A percentile compares a stretch with the other conserved stretches of the same genome.
Evolutionary conservation across 1,140 invertebrate species (phyloP).

Genomic region (Bombus superbus): DNA sequence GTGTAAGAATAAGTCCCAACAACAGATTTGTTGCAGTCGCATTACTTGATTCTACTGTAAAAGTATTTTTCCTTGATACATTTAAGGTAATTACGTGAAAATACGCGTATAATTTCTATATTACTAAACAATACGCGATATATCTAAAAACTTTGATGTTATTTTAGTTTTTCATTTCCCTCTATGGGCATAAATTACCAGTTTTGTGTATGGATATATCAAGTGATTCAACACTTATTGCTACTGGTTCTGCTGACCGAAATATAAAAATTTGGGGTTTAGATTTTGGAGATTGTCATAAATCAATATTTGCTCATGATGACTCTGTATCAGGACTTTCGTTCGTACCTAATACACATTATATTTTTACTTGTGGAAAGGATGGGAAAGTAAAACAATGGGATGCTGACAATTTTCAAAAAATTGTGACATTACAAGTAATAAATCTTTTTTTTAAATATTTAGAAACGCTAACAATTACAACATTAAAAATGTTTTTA

Average conservation of each 20-base stretch:
- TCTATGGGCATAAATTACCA: constrained; percentile 98
- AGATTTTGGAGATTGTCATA: constrained; percentile 98
- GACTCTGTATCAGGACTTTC: constrained; percentile 94
- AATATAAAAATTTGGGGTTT: constrained; percentile 99
- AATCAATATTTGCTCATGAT: constrained; percentile 95
- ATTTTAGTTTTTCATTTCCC: constrained; percentile 93
- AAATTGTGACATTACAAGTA: constrained; percentile 95
- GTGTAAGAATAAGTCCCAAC: constrained; percentile 93
- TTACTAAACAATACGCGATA: neutral
- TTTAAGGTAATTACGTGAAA: constrained; percentile 88
- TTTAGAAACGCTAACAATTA: constrained; percentile 11
- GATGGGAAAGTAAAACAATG: constrained; percentile 98
- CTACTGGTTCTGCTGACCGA: constrained; percentile 96
- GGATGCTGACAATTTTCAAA: constrained; percentile 97
- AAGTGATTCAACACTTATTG: constrained; percentile 94
- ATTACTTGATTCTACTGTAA: constrained; percentile 96
- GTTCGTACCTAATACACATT: constrained; percentile 95
- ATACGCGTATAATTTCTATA: neutral
- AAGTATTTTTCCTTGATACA: constrained; percentile 97
- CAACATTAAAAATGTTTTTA: constrained; percentile 27
- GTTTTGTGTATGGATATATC: constrained; percentile 97
- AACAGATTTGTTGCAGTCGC: constrained; percentile 94
- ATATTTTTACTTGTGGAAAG: constrained; percentile 96
- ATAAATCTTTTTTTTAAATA: constrained; percentile 41
- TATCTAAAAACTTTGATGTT: neutral